These are phyloP conservation scores for Bombyx mandarina DNA, from an alignment of 1,140 invertebrate species.

Conservation along the genomic window DNA sequence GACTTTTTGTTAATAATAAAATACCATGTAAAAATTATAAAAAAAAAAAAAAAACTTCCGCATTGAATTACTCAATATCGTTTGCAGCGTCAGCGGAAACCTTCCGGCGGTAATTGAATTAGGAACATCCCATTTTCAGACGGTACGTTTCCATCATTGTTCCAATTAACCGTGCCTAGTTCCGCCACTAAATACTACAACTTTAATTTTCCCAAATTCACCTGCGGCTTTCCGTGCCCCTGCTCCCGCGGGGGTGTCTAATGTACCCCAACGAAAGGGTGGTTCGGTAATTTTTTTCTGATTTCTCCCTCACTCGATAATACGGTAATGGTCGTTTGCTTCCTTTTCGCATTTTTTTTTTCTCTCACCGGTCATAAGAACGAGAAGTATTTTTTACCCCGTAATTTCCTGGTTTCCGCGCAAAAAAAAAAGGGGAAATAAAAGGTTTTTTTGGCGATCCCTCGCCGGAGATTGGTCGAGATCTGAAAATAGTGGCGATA, in stretches of 20 bases:
- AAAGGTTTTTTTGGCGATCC: conserved; percentile 18
- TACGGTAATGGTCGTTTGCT: conserved; percentile 68
- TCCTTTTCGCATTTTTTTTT: conserved; percentile 68
- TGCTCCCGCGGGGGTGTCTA: conserved; percentile 52
- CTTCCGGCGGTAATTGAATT: too few species aligned
- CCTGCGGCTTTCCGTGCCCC: conserved; percentile 59
- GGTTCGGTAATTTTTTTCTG: conserved; percentile 62
- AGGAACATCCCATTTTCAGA: too few species aligned
- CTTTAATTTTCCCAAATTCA: conserved; percentile 69
- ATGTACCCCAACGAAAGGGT: conserved; percentile 59
- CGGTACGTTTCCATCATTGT: too few species aligned
- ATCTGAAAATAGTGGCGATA: background rate
- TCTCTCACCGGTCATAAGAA: conserved; percentile 47
- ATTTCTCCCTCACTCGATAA: conserved; percentile 67
- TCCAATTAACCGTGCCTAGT: too few species aligned
- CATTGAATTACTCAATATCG: too few species aligned
- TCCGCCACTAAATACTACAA: conserved; percentile 30
- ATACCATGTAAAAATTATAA: too few species aligned
- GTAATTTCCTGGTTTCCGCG: conserved; percentile 50
- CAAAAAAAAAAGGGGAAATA: conserved; percentile 55
- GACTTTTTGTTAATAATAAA: too few species aligned
- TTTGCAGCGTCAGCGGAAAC: too few species aligned
- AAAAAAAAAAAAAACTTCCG: too few species aligned
- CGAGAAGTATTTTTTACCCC: conserved; percentile 66
- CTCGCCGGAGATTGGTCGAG: conserved; percentile 4